Base-by-base conservation (phyloP, 2,797 vertebrate genomes). In the Melanotaenia nigrans region DNA sequence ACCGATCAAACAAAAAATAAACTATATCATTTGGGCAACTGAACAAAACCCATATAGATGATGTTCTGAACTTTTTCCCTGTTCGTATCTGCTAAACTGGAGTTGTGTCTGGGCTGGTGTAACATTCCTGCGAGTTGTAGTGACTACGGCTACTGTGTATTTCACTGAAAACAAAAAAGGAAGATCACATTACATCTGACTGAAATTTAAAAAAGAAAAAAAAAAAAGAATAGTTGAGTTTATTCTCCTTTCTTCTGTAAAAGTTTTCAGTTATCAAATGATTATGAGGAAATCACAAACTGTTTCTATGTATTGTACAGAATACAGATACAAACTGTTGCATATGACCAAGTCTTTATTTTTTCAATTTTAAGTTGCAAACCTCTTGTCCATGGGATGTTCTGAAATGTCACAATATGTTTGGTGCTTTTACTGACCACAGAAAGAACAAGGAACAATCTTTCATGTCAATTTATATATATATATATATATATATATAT, bases 251-350 rank as follows among this genome's bases (percentile, higher is more conserved):
- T 89, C 87, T 93, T 91, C 91, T 87, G 91, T 93, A 88, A 89
- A 87, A 14, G 75, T 91, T 90, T 91, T 92, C 89, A 85, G 90
- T 92, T 92, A 85, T 90, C 64, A 85, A 92, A 87, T 85, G 89
- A 92, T 89, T 84, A 89, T 75, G 84, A 92, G 87, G 94, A 96
- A 96, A 96, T 96, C 95, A 94, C 95, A 95, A 95, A 96, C 94
- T 94, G 93, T 94, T 95, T 92, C 69, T 93, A 97, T 95, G 94
- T 94, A 95, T 97, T 98, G 96, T 99, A 97, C 94, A 94, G 96
- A 99, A 97, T 99, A 97, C 96, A 98, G 95, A 96, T 96, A 95
- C 95, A 96, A 96, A 45, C 95, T 96, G 97, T 96, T 96, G 95
- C 97, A 96, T 96, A 96, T 96, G 96, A 93, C 94, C 96, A 96